Evolutionary conservation across 2,888 invertebrate species (phyloP).

Genomic region (Drosophila cognata): DNA sequence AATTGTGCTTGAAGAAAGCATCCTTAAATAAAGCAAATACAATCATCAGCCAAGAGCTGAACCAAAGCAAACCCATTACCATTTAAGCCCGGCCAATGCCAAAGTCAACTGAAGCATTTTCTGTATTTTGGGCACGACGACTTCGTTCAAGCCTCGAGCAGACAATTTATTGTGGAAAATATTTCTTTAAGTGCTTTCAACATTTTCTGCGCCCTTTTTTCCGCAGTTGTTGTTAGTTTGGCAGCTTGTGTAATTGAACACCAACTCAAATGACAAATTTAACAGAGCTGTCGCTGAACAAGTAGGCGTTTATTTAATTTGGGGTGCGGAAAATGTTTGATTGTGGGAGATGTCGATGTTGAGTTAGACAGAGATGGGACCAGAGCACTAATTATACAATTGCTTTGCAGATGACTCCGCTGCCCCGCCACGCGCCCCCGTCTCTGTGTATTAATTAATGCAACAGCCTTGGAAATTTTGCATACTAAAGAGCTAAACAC

Average conservation of each 20-base stretch:
- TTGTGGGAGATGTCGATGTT: background rate
- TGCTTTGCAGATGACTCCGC: conserved; percentile 33
- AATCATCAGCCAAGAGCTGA: background rate
- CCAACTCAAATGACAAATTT: conserved; percentile 62
- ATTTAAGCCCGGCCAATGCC: conserved; percentile 25
- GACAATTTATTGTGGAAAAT: conserved; percentile 48
- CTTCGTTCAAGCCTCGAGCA: conserved; percentile 15
- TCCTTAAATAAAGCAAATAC: conserved; percentile 12
- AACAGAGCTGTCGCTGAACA: conserved; percentile 18
- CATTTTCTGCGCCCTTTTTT: conserved; percentile 39
- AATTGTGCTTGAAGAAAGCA: conserved; percentile 13
- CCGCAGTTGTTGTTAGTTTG: conserved; percentile 2
- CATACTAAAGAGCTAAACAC: conserved; percentile 65
- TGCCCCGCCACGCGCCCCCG: background rate
- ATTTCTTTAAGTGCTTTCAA: conserved; percentile 48
- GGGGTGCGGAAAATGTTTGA: conserved; percentile 42
- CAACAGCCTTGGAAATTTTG: conserved; percentile 69
- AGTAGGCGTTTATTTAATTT: conserved; percentile 32
- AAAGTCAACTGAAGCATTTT: conserved; percentile 31
- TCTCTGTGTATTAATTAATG: conserved; percentile 67
- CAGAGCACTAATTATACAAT: conserved; percentile 59
- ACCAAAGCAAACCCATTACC: conserved; percentile 12
- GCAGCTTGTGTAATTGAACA: conserved; percentile 74
- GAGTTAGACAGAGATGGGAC: background rate
- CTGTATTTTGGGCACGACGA: conserved; percentile 42